Evolutionary conservation across 2,888 invertebrate species (phyloP).

Genomic region (Mylabris sibirica): DNA sequence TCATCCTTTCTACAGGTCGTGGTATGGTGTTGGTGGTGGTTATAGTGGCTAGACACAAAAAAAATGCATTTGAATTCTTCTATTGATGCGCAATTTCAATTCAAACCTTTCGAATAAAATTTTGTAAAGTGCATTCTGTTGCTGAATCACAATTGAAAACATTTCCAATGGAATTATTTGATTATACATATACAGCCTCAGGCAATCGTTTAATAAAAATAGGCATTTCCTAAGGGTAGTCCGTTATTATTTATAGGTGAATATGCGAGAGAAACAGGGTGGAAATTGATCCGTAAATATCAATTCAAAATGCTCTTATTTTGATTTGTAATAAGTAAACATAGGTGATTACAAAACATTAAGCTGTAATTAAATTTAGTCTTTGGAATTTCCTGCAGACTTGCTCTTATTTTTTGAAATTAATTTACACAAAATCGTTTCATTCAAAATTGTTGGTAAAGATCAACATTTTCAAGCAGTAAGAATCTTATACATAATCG

Average conservation of each 20-base stretch:
- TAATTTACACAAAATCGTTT: background rate
- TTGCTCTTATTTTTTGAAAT: background rate
- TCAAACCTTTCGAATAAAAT: background rate
- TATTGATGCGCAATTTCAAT: constrained; percentile 8
- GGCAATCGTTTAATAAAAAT: constrained; percentile 7
- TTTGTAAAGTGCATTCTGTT: background rate
- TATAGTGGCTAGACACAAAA: background rate
- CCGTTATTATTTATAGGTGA: background rate
- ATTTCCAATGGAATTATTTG: background rate
- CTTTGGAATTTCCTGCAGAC: background rate
- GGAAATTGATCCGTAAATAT: background rate
- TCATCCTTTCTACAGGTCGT: background rate
- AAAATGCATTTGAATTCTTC: constrained; percentile 6
- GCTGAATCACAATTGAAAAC: background rate
- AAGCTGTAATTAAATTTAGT: background rate
- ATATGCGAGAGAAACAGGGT: background rate
- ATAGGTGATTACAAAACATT: background rate
- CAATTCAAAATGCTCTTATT: background rate
- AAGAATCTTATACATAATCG: constrained; percentile 2
- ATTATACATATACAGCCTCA: background rate
- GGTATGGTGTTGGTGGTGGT: background rate
- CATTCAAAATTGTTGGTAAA: background rate
- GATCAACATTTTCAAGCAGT: background rate
- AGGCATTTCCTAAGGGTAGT: background rate
- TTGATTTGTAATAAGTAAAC: background rate